Base-by-base conservation (phyloP, 2,113 vertebrate species). In the Eonycteris spelaea region DNA sequence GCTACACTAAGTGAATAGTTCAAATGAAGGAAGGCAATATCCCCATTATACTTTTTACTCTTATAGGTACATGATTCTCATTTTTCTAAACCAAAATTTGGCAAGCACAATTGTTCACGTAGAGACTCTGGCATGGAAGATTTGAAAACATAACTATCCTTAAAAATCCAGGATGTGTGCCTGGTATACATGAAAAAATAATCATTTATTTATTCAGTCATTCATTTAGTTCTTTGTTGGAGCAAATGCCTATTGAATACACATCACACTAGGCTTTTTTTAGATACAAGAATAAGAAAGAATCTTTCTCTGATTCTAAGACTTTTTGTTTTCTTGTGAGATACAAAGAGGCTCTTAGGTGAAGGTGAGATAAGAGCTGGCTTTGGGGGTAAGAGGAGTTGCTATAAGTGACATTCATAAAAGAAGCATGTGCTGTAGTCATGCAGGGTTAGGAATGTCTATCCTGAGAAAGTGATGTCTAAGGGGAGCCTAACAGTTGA, bases 1-100 rank as follows among this genome's bases (percentile, higher is more conserved):
- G 48, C 91, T 91, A 86, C 86, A 38, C 96, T 96, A 96, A 97
- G 91, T 82, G 91, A 96, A 38, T 53, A 84, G 82, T 63, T 48
- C 86, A 93, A 93, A 95, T 91, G 86, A 90, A 96, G 51, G 55
- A 70, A 87, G 48, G 65, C 33, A 73, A 59, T 35, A 21, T 53
- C 30, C 6, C 38, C n/a, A 12, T 33, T 71, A 8, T 63, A 33
- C 67, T 74, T 87, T 74, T 85, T 70, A 68, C 24, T 61, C 51
- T 71, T 73, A 85, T 3, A 88, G 87, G 93, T 88, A 83, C 18
- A 74, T 48, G 51, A 88, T 89, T 93, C 93, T 96, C 85, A 86
- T 89, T 96, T 90, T 88, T 74, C 77, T 51, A 77, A 68, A 21
- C 65, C 77, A 48, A 70, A 71, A 79, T 67, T 48, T 89, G 91